Evolutionary conservation across 2,113 vertebrate species (phyloP).

Genomic region (Cairina moschata): DNA sequence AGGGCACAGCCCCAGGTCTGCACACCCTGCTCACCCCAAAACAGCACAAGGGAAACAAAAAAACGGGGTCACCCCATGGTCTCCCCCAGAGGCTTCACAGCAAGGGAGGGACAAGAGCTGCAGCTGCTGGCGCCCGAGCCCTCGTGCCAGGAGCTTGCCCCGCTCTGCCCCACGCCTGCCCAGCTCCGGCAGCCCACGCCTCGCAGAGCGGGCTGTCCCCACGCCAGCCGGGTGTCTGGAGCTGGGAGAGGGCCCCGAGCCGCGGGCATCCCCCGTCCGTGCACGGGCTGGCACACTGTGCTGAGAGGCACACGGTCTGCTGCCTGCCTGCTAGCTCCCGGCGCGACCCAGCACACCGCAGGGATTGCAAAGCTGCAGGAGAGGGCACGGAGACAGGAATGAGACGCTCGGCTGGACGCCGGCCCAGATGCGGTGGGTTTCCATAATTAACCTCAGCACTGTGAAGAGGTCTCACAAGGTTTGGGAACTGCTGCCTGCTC

Average conservation of each 20-base stretch:
- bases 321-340: background rate
- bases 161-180: accelerated
- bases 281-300: accelerated
- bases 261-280: background rate
- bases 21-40: no score
- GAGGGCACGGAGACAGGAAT: background rate
- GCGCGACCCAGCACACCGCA: background rate
- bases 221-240: accelerated
- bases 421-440: background rate
- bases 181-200: background rate
- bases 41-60: background rate
- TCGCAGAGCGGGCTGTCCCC: background rate
- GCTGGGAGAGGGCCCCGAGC: accelerated
- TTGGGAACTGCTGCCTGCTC: background rate
- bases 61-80: background rate
- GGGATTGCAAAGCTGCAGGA: background rate
- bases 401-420: background rate
- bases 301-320: background rate
- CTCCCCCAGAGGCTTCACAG: background rate
- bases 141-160: background rate
- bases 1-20: no score
- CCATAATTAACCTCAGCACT: slow-evolving; percentile 26
- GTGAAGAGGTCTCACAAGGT: background rate
- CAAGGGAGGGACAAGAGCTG: background rate
- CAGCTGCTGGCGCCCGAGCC: no score